Evolutionary conservation across 1,140 invertebrate species (phyloP), one percentile per base, ranked within the genome.

Genomic region (Brachionus koreanus): DNA sequence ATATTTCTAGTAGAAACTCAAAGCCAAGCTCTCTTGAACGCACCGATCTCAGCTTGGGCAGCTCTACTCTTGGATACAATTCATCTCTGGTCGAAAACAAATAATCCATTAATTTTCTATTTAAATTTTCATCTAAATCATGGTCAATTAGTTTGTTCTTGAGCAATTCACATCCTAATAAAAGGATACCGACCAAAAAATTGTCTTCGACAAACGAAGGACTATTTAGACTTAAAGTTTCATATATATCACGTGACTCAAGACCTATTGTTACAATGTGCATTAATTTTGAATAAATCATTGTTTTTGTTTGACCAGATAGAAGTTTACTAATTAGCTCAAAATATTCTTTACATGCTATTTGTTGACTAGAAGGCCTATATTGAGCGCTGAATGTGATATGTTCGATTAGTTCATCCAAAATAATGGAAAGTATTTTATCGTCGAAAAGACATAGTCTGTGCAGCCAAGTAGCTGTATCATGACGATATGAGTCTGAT

Each of bases 1-100:
- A 35, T 35, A 82, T n/a, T 43, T 82, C 79, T n/a, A 65, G 19
- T 29, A 82, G 16, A 19, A 82, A 65, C 25, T 82, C 65, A 19
- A 25, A 82, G 13, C 23, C 49, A 7, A 65, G 19, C 12, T 52
- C 7, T 16, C 79, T 29, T 9, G 39, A 79, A 10, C 57, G 49
- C 3, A 3, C 25, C 25, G 76, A 79, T 37, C 76, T 23, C 13
- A 57, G 16, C 57, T 79, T 79, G 9, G 76, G 76, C 23, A 79
- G 9, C 6, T 23, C 49, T 7, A 79, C 39, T n/a, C 69, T 43
- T 33, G 69, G 69, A 46, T 74, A 74, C 46, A 42, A 10, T 7
- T 79, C 76, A 16, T 65, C 76, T 19, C 29, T 37, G 29, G 61
- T 79, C 0, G 33, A 19, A 12, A 79, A 79, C 49, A 61, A 61